Evolutionary conservation across 2,888 invertebrate species (phyloP), one percentile per base, ranked within the genome.

Genomic region (Malacosoma neustria): DNA sequence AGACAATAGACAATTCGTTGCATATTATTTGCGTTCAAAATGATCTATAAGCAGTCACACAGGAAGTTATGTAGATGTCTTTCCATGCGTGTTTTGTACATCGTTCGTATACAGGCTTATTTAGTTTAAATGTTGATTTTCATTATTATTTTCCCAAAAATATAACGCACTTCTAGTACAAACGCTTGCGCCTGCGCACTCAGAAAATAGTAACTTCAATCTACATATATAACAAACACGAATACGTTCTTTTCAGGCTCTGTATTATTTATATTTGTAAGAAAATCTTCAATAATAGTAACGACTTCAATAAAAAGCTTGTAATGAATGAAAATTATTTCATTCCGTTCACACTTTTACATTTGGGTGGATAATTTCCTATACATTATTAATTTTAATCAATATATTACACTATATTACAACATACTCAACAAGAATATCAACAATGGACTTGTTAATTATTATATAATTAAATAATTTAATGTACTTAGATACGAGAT

Each of bases 391-490:
- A 63, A 53, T 45, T 47, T 55, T 49, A 51, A 30, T 58, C 52
- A 51, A 50, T 63, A 66, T 68, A 69, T 22, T 22, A 22, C 64
- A 65, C 59, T 66, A 72, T 61, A 57, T 74, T 80, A 84, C 75
- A 81, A 72, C 72, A 82, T 80, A 81, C 71, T 81, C 74, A 85
- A 85, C 84, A 84, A 82, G 82, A 82, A 80, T 81, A 82, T 80
- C 77, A 84, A 85, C 84, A 84, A 84, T 85, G 82, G 82, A 84
- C 84, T 75, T 56, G 57, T 63, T 72, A 67, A 69, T 68, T 77
- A 72, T 22, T 22, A 22, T 22, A 7, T 64, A 57, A 72, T 67
- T 72, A 72, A 70, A 76, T 71, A 72, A 74, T 72, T 72, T 63
- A 22, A 62, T 58, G 59, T 43, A 33, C 33, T 33, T 36, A 40